Conservation (phyloP, 2,888 invertebrate genomes). For the Agriopis marginaria region DNA sequence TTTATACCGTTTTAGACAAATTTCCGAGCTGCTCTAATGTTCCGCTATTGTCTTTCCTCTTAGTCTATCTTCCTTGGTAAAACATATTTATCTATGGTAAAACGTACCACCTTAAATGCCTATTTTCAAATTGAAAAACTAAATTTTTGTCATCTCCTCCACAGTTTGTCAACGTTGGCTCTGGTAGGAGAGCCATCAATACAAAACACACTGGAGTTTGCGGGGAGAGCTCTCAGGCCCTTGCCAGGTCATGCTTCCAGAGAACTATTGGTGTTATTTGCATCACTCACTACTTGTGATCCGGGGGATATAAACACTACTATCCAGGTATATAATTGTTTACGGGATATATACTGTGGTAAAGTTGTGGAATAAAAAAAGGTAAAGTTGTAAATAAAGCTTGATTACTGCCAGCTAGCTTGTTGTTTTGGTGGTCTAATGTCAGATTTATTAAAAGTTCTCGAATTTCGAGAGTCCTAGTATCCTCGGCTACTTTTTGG, state of each 20-base stretch:
- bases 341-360: too few relatives aligned
- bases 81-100: too few relatives aligned
- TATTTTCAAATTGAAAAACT: background rate
- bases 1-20: too few relatives aligned
- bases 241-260: conserved; percentile 98
- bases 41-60: too few relatives aligned
- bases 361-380: too few relatives aligned
- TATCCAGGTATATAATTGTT: conserved; percentile 85
- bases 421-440: too few relatives aligned
- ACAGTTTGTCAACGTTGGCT: conserved; percentile 87
- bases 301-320: conserved; percentile 96
- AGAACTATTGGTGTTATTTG: conserved; percentile 96
- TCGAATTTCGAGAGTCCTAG: too few relatives aligned
- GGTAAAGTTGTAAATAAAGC: background rate
- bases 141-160: conserved; percentile 16
- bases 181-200: conserved; percentile 97
- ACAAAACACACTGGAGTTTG: conserved; percentile 97
- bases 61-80: too few relatives aligned
- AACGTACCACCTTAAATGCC: too few relatives aligned
- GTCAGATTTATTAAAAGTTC: too few relatives aligned
- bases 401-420: background rate
- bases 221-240: conserved; percentile 93
- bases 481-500: too few relatives aligned
- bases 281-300: conserved; percentile 98
- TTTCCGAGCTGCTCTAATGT: too few relatives aligned